Conservation (phyloP, 1,140 invertebrate genomes). For the Lineus longissimus region DNA sequence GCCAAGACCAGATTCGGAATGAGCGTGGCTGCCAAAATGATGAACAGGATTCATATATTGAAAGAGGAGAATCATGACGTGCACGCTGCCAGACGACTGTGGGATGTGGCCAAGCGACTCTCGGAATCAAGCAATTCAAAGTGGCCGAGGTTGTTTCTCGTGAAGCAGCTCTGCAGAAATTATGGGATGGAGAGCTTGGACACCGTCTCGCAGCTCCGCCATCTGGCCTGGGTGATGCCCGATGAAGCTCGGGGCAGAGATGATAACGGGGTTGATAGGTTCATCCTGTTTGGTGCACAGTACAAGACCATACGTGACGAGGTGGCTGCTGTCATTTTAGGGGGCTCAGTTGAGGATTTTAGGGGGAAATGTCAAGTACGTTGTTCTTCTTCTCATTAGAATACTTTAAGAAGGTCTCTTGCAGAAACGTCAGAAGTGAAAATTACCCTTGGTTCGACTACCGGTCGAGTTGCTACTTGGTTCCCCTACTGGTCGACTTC, state of each 20-base stretch:
- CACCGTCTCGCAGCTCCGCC: background rate
- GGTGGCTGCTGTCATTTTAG: constrained; percentile 23
- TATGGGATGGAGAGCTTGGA: constrained; percentile 31
- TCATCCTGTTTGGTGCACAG: constrained; percentile 21
- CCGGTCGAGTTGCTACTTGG: too few species aligned
- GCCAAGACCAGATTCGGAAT: constrained; percentile 27
- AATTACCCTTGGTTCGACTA: too few species aligned
- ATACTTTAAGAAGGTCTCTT: too few species aligned
- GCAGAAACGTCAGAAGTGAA: too few species aligned
- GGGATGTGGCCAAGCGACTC: constrained; percentile 19
- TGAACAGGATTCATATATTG: constrained; percentile 16
- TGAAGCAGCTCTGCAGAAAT: constrained; percentile 29
- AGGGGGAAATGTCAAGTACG: background rate
- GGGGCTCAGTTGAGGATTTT: constrained; percentile 16
- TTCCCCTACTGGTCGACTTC: too few species aligned
- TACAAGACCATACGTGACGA: constrained; percentile 24
- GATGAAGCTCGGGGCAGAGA: constrained; percentile 1
- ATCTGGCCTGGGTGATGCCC: constrained; percentile 9
- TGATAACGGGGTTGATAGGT: constrained; percentile 19
- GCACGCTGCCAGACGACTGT: constrained; percentile 8
- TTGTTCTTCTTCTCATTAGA: too few species aligned
- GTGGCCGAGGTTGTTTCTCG: constrained; percentile 29
- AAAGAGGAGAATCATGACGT: constrained; percentile 10
- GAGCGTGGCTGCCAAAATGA: constrained; percentile 20
- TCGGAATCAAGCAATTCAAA: constrained; percentile 21